Percentiles rank a stretch among this genome's conserved stretches.
Conservation (phyloP, 2,797 vertebrate genomes). For the Moxostoma hubbsi region DNA sequence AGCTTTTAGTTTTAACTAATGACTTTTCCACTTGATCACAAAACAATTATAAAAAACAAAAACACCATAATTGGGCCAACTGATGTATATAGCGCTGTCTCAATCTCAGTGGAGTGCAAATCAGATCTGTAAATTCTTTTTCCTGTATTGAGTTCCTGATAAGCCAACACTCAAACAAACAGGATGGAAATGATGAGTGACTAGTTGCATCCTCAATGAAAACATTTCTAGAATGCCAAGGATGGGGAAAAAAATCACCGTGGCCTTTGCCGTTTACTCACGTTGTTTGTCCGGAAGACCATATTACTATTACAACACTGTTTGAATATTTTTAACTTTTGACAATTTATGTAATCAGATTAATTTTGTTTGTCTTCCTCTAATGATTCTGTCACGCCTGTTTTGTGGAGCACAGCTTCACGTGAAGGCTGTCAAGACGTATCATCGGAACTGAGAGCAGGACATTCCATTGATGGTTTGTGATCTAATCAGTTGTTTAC, state of each 20-base stretch:
- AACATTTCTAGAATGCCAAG: conserved; percentile 53
- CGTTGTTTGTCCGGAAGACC: conserved; percentile 41
- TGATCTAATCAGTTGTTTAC: conserved; percentile 78
- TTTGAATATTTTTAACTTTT: conserved; percentile 46
- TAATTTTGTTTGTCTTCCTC: conserved; percentile 75
- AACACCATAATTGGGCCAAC: background rate
- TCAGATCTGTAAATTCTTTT: conserved; percentile 75
- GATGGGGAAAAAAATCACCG: conserved; percentile 44
- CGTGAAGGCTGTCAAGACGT: conserved; percentile 60
- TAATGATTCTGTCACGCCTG: conserved; percentile 56
- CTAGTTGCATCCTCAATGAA: conserved; percentile 79
- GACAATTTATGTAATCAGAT: conserved; percentile 62
- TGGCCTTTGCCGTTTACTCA: conserved; percentile 36
- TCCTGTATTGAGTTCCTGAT: conserved; percentile 78
- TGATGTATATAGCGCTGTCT: conserved; percentile 35
- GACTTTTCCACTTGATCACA: background rate
- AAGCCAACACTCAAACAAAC: conserved; percentile 78
- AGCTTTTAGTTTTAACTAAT: too few relatives aligned
- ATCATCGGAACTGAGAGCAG: conserved; percentile 67
- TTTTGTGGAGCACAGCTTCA: conserved; percentile 63
- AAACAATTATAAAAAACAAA: background rate
- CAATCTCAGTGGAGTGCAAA: conserved; percentile 66
- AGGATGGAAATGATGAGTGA: conserved; percentile 83
- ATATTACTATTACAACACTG: conserved; percentile 3
- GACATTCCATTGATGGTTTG: conserved; percentile 70